A percentile compares a stretch with the other conserved stretches of the same genome.
phyloP scores from a whole-genome alignment of 2,888 invertebrate species.

The Acleris laterana region DNA sequence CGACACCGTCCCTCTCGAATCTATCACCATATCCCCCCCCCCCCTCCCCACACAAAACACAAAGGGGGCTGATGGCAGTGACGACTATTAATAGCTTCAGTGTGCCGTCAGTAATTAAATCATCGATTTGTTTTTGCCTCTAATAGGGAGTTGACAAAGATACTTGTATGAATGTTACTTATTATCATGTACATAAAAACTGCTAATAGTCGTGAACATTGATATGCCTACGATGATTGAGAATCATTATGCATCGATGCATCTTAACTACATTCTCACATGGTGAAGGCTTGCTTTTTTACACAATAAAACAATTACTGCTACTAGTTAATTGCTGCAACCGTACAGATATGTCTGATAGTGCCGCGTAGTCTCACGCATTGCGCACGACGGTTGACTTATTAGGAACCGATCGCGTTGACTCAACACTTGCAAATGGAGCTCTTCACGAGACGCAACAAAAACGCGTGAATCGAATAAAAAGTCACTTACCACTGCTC shows the following conservation, averaged over 20 bases:
- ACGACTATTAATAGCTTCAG: too few species aligned
- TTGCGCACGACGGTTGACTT: slow-evolving; percentile 7
- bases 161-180: too few species aligned
- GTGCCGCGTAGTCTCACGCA: slow-evolving; percentile 1
- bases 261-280: slow-evolving; percentile 10
- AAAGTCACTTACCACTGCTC: slow-evolving; percentile 64
- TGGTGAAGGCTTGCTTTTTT: neutral
- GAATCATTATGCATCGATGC: neutral
- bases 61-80: too few species aligned
- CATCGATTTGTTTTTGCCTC: too few species aligned
- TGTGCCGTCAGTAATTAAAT: too few species aligned
- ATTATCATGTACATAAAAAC: too few species aligned
- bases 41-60: too few species aligned
- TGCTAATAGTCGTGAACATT: too few species aligned
- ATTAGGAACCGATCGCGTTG: slow-evolving; percentile 12
- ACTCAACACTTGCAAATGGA: slow-evolving; percentile 38
- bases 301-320: slow-evolving; percentile 19
- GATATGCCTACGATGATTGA: neutral
- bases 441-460: slow-evolving; percentile 38
- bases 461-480: slow-evolving; percentile 40
- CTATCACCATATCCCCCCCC: too few species aligned
- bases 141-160: too few species aligned
- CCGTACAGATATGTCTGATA: slow-evolving; percentile 2
- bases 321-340: slow-evolving; percentile 14
- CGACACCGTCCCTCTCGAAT: too few species aligned